Base-by-base conservation (phyloP, 1,140 invertebrate genomes). In the Lepidostoma basale region DNA sequence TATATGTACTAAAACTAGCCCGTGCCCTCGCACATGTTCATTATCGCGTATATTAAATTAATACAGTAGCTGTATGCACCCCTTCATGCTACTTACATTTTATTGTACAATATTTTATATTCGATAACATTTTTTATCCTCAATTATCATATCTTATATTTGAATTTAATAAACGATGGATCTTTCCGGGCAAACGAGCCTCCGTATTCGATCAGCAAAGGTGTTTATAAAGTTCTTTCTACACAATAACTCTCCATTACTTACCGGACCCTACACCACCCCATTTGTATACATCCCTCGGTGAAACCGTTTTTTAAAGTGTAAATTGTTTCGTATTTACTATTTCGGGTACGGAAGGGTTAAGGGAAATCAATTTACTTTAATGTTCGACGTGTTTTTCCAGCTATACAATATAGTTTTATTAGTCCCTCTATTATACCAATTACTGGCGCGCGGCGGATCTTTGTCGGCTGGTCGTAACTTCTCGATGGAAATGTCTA, bases 291-390 rank as follows among this genome's bases (percentile, higher is more conserved):
- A n/a, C 59, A 16, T 26, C n/a, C 18, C 25, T 23, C 28, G 45
- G 44, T 12, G 20, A 39, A 28, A 28, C 30, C 16, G 22, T 52
- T 64, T n/a, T 64, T 49, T 36, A 64, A 64, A 64, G 62, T 52
- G 62, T 64, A 64, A 36, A 64, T 64, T 64, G 62, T 64, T 64
- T 40, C 20, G 16, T 44, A 62, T 62, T 62, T 62, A 42, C 52
- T n/a, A 30, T 25, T 18, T 33, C 52, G 18, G 4, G 23, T n/a
- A 18, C 28, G 28, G 25, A 14, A 56, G 26, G 52, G 52, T 28
- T 56, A 20, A 30, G 26, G 52, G 26, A 56, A 56, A 56, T 56
- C 52, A 56, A 56, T 56, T 56, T 56, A n/a, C 45, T 49, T 49
- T 49, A 49, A 49, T 49, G 45, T 23, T 18, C 45, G 23, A 49